Percentiles rank a stretch among this genome's conserved stretches.
Evolutionary conservation across 1,140 invertebrate genomes (phyloP).

Genomic region (Drosophila oshimai): DNA sequence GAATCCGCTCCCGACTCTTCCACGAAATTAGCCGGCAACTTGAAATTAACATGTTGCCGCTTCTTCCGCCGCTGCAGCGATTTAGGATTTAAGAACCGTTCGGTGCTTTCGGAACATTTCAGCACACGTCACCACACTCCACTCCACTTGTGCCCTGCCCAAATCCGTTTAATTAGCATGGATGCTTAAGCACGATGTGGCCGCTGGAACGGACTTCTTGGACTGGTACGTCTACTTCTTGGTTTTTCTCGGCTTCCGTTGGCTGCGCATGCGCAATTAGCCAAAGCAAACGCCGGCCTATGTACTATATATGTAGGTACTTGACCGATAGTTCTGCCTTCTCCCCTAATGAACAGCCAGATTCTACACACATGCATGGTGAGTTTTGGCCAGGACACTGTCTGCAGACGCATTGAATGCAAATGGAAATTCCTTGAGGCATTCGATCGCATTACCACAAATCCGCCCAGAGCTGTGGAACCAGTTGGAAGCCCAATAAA

Average conservation of each 20-base stretch:
- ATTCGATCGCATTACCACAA: slow-evolving; percentile 70
- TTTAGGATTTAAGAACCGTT: slow-evolving; percentile 77
- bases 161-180: slow-evolving; percentile 78
- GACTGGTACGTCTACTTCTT: too few relatives aligned
- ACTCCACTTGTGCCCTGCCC: slow-evolving; percentile 66
- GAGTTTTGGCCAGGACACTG: slow-evolving; percentile 5
- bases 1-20: slow-evolving; percentile 71
- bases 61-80: slow-evolving; percentile 37
- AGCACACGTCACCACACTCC: slow-evolving; percentile 58
- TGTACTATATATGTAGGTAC: too few relatives aligned
- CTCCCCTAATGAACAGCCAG: not conserved
- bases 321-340: slow-evolving; percentile 54
- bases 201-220: not conserved
- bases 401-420: slow-evolving; percentile 24
- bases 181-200: slow-evolving; percentile 59
- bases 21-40: slow-evolving; percentile 71
- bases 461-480: slow-evolving; percentile 33
- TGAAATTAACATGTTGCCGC: slow-evolving; percentile 76
- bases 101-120: slow-evolving; percentile 44
- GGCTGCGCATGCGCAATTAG: slow-evolving; percentile 76
- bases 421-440: slow-evolving; percentile 56
- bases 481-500: slow-evolving; percentile 75
- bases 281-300: slow-evolving; percentile 58
- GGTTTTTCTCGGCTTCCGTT: slow-evolving; percentile 60
- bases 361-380: too few relatives aligned